phyloP scores from a whole-genome alignment of 1,140 invertebrate species.

The Anoplolepis gracilipes region DNA sequence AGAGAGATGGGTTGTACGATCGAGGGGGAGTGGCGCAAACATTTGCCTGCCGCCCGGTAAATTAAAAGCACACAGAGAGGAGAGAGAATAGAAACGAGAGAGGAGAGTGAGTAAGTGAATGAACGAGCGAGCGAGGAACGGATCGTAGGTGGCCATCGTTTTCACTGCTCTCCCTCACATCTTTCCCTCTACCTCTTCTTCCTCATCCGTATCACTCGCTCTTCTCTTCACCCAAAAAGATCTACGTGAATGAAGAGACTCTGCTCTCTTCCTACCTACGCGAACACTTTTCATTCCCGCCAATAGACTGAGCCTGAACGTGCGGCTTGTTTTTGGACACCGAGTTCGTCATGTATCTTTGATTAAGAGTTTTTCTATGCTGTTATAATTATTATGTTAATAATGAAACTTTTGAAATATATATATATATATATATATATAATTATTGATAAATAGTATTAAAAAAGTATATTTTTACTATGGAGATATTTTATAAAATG shows the following conservation, averaged over 20 bases:
- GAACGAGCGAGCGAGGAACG: constrained; percentile 70
- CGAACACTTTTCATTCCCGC: constrained; percentile 16
- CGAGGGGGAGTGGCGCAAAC: constrained; percentile 85
- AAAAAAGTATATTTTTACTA: not conserved
- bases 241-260: constrained; percentile 53
- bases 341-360: not conserved
- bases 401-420: not conserved
- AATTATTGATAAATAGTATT: not conserved
- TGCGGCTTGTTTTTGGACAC: not conserved
- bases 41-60: constrained; percentile 86
- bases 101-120: constrained; percentile 81
- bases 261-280: constrained; percentile 12
- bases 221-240: constrained; percentile 47
- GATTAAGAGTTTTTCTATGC: not conserved
- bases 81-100: constrained; percentile 82
- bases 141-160: constrained; percentile 74
- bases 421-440: too few species aligned
- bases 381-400: not conserved
- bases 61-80: constrained; percentile 86
- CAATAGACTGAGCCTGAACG: not conserved
- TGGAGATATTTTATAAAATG: not conserved
- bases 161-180: constrained; percentile 43
- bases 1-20: constrained; percentile 82
- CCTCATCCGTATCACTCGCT: constrained; percentile 8
- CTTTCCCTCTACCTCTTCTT: not conserved